Evolutionary conservation across 1,140 invertebrate genomes (phyloP).

Genomic region (Drosophila subobscura): DNA sequence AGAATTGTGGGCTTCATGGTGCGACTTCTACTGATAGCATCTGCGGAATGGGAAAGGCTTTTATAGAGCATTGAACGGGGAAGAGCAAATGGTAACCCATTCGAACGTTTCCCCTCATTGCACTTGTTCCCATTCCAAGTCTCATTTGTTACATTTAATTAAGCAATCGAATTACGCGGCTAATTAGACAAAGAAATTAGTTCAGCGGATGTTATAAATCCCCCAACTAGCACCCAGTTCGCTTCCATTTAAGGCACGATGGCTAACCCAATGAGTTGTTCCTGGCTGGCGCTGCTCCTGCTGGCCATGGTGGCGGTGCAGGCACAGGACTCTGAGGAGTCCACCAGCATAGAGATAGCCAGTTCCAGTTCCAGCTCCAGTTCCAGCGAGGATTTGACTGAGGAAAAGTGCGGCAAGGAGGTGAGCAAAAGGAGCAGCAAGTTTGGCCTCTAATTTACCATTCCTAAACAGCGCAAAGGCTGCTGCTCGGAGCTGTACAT

Average conservation of each 20-base stretch:
- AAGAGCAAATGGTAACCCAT: conserved; percentile 32
- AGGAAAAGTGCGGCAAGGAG: conserved; percentile 39
- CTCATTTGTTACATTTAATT: conserved; percentile 58
- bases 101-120: conserved; percentile 30
- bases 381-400: conserved; percentile 13
- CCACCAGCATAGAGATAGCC: background rate
- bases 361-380: background rate
- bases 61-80: conserved; percentile 21
- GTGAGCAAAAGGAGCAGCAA: conserved; percentile 8
- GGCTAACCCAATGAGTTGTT: conserved; percentile 11
- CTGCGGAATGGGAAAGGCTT: background rate
- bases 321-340: conserved; percentile 37
- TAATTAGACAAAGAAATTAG: conserved; percentile 10
- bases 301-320: background rate
- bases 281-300: conserved; percentile 15
- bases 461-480: conserved; percentile 30
- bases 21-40: background rate
- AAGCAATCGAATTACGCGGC: conserved; percentile 32
- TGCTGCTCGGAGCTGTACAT: conserved; percentile 58
- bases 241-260: conserved; percentile 33
- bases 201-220: conserved; percentile 49
- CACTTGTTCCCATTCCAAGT: conserved; percentile 11
- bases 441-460: background rate
- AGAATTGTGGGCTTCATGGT: conserved; percentile 34
- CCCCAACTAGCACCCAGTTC: background rate